A percentile compares a stretch with the other conserved stretches of the same genome.
Evolutionary conservation across 2,797 vertebrate species (phyloP).

Genomic region (Anisognathus igniventris): DNA sequence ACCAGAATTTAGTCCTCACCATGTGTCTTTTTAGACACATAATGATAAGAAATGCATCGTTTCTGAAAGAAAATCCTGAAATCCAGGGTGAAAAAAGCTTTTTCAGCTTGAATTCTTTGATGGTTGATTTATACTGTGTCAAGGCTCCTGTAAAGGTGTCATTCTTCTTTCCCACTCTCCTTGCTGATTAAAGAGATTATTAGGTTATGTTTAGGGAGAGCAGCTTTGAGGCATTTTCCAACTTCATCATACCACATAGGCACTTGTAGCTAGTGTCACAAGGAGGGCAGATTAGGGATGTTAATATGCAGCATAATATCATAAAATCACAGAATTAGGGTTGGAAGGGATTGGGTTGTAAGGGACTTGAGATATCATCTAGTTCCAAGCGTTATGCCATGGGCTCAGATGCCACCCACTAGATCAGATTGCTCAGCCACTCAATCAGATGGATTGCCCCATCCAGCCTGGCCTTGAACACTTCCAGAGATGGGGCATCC

Average conservation of each 20-base stretch:
- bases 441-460: no score
- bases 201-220: background rate
- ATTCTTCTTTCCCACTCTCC: background rate
- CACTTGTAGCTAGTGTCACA: background rate
- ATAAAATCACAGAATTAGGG: background rate
- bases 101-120: background rate
- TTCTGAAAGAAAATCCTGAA: background rate
- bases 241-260: background rate
- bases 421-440: background rate
- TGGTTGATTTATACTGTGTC: background rate
- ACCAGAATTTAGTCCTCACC: background rate
- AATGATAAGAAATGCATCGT: background rate
- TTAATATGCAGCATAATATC: background rate
- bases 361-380: background rate
- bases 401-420: fast-evolving
- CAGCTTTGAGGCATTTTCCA: background rate
- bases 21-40: background rate
- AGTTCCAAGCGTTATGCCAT: background rate
- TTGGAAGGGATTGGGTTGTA: background rate
- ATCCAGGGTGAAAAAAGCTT: background rate
- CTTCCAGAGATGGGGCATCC: background rate
- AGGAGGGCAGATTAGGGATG: background rate
- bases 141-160: background rate
- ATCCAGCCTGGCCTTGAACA: background rate
- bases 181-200: background rate